phyloP scores from a whole-genome alignment of 2,113 vertebrate species.

The Jaculus jaculus region DNA sequence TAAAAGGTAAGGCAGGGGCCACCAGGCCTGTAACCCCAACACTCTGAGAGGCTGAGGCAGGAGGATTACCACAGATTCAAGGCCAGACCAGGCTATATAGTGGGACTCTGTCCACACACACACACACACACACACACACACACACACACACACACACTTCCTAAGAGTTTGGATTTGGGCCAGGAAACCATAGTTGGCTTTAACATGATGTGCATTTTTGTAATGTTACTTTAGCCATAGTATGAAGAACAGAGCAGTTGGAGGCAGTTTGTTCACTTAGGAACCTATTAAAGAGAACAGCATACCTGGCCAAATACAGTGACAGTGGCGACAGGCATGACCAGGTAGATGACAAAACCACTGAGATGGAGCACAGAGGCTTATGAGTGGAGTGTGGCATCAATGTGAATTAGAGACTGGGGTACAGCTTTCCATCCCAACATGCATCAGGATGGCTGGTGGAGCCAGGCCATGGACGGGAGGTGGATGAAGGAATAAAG shows the following conservation, averaged over 20 bases:
- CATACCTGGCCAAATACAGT: not conserved
- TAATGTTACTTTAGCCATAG: not conserved
- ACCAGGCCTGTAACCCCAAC: not conserved
- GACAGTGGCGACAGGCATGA: not conserved
- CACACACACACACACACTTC: too few relatives aligned
- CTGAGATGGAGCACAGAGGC: not conserved
- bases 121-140: too few relatives aligned
- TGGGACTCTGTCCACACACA: not conserved
- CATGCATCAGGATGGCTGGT: not conserved
- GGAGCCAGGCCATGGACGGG: not conserved
- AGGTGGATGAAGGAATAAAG: accelerated
- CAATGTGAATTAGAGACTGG: not conserved
- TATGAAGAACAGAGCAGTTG: not conserved
- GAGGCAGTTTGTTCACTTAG: not conserved
- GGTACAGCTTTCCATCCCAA: not conserved
- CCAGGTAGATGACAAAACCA: not conserved
- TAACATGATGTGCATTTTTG: not conserved
- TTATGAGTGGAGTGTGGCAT: not conserved
- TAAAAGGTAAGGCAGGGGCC: not conserved
- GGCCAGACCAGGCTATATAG: not conserved
- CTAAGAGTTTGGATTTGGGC: not conserved
- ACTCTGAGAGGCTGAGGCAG: not conserved
- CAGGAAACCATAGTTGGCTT: not conserved
- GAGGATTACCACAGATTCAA: not conserved
- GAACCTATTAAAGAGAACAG: not conserved